These are phyloP conservation scores for Diphyllodes magnificus DNA, from an alignment of 2,113 vertebrate genomes.

Conservation along the genomic window DNA sequence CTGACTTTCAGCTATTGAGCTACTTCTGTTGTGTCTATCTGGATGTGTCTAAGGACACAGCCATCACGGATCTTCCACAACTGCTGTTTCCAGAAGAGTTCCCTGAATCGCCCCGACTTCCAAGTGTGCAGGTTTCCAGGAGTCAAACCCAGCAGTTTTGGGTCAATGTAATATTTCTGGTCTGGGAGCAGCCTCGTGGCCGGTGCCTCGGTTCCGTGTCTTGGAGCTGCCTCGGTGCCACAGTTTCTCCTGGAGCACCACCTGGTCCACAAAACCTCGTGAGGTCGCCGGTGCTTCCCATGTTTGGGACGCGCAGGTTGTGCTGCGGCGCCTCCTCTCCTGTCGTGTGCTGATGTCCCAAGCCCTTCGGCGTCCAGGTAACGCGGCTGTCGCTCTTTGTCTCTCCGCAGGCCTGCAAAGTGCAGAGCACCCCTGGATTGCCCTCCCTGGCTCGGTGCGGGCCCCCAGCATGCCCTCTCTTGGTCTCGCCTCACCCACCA, in stretches of 20 bases:
- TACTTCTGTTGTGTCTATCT: neutral
- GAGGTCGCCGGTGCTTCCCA: fast-evolving
- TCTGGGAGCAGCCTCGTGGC: neutral
- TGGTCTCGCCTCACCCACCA: constrained; percentile 67
- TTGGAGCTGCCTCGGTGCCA: neutral
- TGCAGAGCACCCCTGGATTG: constrained; percentile 72
- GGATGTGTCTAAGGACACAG: neutral
- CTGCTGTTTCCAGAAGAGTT: neutral
- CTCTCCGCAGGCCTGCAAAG: constrained; percentile 72
- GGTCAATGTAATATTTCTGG: neutral
- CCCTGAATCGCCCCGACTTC: neutral
- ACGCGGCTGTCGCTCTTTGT: constrained; percentile 38
- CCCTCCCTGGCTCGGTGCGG: constrained; percentile 69
- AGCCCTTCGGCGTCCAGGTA: neutral
- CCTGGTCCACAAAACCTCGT: neutral
- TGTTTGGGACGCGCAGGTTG: neutral
- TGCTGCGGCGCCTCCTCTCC: neutral
- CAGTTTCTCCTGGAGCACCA: neutral
- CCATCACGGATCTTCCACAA: neutral
- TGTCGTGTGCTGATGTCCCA: neutral
- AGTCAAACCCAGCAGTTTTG: neutral
- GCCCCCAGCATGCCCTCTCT: constrained; percentile 68
- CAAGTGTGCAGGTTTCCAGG: neutral
- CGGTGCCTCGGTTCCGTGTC: fast-evolving
- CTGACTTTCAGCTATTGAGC: neutral